phyloP scores from a whole-genome alignment of 2,888 invertebrate genomes.

The Steinernema hermaphroditum region DNA sequence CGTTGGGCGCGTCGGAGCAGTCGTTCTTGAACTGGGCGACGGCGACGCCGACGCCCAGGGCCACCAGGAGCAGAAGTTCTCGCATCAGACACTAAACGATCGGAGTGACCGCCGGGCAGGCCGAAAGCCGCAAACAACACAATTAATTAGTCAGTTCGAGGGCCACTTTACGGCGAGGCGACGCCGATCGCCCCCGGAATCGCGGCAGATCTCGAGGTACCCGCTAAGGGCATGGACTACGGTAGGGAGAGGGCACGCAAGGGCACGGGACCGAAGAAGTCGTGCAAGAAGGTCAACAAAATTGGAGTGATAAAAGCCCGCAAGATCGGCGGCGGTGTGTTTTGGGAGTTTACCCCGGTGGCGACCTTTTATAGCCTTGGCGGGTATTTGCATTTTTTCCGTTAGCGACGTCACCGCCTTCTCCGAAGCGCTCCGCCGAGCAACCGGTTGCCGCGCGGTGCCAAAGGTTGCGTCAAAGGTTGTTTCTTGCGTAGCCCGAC shows the following conservation, averaged over 20 bases:
- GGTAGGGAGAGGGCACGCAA: not conserved
- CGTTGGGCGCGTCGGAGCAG: constrained; percentile 63
- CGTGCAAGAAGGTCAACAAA: not conserved
- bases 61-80: constrained; percentile 11
- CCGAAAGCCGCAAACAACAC: constrained; percentile 7
- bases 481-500: not conserved
- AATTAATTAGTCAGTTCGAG: constrained; percentile 11
- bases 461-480: constrained; percentile 31
- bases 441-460: constrained; percentile 18
- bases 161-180: not conserved
- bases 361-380: constrained; percentile 19
- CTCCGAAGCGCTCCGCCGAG: constrained; percentile 15
- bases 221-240: not conserved
- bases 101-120: not conserved
- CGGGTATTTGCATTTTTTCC: constrained; percentile 21
- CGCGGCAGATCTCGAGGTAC: not conserved
- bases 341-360: not conserved
- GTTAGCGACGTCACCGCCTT: constrained; percentile 26
- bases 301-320: no score
- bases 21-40: constrained; percentile 42
- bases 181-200: not conserved
- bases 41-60: not conserved
- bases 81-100: constrained; percentile 9
- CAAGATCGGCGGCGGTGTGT: constrained; percentile 3
- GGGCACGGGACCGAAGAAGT: not conserved